Evolutionary conservation across 1,140 invertebrate species (phyloP), one percentile per base, ranked within the genome.

Genomic region (Ceratina calcarata): DNA sequence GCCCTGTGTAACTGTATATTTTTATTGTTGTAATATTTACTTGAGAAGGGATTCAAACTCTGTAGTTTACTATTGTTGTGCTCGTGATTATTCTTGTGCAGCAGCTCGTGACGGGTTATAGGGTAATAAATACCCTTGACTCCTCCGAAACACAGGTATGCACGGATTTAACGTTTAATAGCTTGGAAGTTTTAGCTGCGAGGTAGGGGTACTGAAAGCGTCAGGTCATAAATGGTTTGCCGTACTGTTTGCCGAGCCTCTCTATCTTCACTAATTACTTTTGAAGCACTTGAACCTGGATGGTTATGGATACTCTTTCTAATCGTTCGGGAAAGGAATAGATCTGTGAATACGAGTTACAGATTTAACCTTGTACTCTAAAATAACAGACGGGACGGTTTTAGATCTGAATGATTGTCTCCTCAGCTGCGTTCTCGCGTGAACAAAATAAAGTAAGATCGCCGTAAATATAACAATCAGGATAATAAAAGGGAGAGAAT

Each of bases 341-440:
- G 55, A 3, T 45, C 3, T 45, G n/a, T n/a, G n/a, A 10, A 45
- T 45, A 10, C 37, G 37, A 45, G 37, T 8, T 45, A 45, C 37
- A 10, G 37, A 8, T 18, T 61, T 53, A 6, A 1, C 7, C 13
- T 15, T 22, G 15, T 82, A 55, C 65, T 51, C 20, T 32, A 45
- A 61, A 79, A 84, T 84, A 73, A 74, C 37, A 45, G 58, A 62
- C 13, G 58, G 45, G 51, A 32, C 57, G 66, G 74, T 61, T 84
- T 79, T 79, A 18, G 76, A 83, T 22, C 22, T 18, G 57, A 70
- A 18, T 15, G 49, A 24, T 55, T 62, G 66, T 75, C 68, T 32
- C 16, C 58, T 58, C 81, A 84, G 81, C 82, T 80, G 81, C 2
- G 24, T 8, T 60, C 45, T 18, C 49, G 51, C n/a, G 37, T 24